Evolutionary conservation across 2,797 vertebrate genomes (phyloP), one percentile per base, ranked within the genome.

Genomic region (Gastrophryne carolinensis): DNA sequence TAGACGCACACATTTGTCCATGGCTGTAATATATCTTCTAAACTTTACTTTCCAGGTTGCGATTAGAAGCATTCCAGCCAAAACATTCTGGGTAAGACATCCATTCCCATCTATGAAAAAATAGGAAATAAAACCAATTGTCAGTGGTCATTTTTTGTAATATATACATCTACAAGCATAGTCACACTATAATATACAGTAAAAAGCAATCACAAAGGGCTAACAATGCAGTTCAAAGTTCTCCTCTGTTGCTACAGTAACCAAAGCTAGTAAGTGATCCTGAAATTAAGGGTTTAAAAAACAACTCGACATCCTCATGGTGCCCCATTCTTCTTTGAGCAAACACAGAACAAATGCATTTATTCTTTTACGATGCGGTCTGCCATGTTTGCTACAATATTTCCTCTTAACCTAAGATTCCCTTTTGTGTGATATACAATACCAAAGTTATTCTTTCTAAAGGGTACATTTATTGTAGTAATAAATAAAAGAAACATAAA

Each of bases 271-370:
- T 29, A 56, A 44, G 8, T 64, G 71, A 64, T 64, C 71, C 39
- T 53, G 2, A 64, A 73, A 73, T 63, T 21, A 64, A 17, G 32
- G 71, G 41, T 73, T 73, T 63, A 73, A 21, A 26, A 64, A 73
- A 26, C 35, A 13, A n/a, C 58, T 30, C 21, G 71, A 73, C 44
- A 24, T 54, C 39, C 37, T 39, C 29, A 13, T 35, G 11, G 23
- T 56, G 49, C 56, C 58, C 8, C 26, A 8, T 24, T 12, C 11
- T 63, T 56, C 19, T 64, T 47, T 30, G 11, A 34, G 27, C n/a
- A 47, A 34, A 66, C 21, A 37, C 44, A 24, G 63, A 17, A 32
- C n/a, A 50, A 50, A 62, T 52, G 3, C 21, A 35, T n/a, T 50
- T 72, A 10, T 50, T 62, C 44, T 37, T 21, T 52, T 17, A 53